Percentiles rank a stretch among this genome's conserved stretches.
Conservation (phyloP, 2,113 vertebrate genomes). For the Odontesthes bonariensis region DNA sequence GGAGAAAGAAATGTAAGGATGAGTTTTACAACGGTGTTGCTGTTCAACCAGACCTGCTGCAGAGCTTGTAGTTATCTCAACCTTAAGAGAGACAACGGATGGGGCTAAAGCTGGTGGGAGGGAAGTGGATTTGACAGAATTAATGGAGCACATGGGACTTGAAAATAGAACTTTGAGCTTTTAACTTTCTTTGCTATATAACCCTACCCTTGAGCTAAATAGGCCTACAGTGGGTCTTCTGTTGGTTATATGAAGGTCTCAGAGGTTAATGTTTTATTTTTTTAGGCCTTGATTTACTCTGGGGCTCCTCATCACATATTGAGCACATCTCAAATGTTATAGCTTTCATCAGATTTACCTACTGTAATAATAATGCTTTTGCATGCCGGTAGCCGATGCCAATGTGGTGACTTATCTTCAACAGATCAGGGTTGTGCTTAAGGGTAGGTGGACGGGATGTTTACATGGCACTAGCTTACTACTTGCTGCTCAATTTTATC, state of each 20-base stretch:
- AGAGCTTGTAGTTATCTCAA: slow-evolving; percentile 39
- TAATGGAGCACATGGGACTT: slow-evolving; percentile 51
- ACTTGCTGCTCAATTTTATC: background rate
- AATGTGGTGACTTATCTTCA: slow-evolving; percentile 11
- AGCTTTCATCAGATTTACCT: slow-evolving; percentile 12
- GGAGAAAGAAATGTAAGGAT: slow-evolving; percentile 25
- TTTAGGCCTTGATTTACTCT: slow-evolving; percentile 31
- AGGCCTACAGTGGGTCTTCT: slow-evolving; percentile 46
- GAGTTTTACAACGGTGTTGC: slow-evolving; percentile 39
- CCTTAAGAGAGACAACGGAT: slow-evolving; percentile 33
- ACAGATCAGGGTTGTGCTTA: background rate
- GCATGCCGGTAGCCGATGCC: slow-evolving; percentile 1
- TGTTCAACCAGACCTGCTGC: slow-evolving; percentile 35
- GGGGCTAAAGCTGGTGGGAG: slow-evolving; percentile 50
- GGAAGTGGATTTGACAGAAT: slow-evolving; percentile 55
- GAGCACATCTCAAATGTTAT: slow-evolving; percentile 5
- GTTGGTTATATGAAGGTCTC: slow-evolving; percentile 34
- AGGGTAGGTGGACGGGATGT: too few relatives aligned
- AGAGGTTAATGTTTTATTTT: slow-evolving; percentile 50
- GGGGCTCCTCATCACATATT: slow-evolving; percentile 36
- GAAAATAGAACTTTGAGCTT: slow-evolving; percentile 50
- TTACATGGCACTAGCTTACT: too few relatives aligned
- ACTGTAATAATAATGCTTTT: slow-evolving; percentile 18
- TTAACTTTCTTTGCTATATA: slow-evolving; percentile 47
- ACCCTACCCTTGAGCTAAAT: slow-evolving; percentile 53